These are phyloP conservation scores for Cantharis rufa DNA, from an alignment of 2,888 invertebrate genomes.

Conservation along the genomic window DNA sequence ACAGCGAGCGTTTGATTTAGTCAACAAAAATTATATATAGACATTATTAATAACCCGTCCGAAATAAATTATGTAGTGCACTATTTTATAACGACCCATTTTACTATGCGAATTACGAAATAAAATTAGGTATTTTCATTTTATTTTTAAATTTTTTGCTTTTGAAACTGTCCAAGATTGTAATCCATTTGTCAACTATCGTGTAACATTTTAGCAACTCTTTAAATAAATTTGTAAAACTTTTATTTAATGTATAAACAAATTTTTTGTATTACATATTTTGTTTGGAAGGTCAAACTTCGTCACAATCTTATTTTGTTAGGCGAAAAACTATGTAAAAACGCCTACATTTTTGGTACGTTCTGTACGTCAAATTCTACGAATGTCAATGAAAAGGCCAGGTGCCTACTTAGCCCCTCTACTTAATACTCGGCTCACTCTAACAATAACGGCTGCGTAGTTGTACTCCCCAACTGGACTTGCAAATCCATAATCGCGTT, in stretches of 20 bases:
- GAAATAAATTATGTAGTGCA: background rate
- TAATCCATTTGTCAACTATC: background rate
- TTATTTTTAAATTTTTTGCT: background rate
- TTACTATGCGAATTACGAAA: background rate
- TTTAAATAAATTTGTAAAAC: background rate
- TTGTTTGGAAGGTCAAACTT: background rate
- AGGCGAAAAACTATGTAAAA: conserved; percentile 66
- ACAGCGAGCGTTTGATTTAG: background rate
- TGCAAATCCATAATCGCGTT: too few relatives aligned
- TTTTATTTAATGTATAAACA: background rate
- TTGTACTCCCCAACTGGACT: too few relatives aligned
- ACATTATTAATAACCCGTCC: background rate
- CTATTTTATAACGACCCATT: background rate
- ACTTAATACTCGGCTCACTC: too few relatives aligned
- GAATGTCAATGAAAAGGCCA: too few relatives aligned
- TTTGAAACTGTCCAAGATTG: background rate
- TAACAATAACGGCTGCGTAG: too few relatives aligned
- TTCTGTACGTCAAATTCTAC: too few relatives aligned
- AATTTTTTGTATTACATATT: background rate
- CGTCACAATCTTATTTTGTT: background rate
- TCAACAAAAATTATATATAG: conserved; percentile 1
- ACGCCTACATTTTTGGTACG: conserved; percentile 75
- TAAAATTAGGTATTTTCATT: background rate
- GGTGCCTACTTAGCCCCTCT: conserved; percentile 46
- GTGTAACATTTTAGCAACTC: background rate